Evolutionary conservation across 1,140 invertebrate species (phyloP).

Genomic region (Agrilus planipennis): DNA sequence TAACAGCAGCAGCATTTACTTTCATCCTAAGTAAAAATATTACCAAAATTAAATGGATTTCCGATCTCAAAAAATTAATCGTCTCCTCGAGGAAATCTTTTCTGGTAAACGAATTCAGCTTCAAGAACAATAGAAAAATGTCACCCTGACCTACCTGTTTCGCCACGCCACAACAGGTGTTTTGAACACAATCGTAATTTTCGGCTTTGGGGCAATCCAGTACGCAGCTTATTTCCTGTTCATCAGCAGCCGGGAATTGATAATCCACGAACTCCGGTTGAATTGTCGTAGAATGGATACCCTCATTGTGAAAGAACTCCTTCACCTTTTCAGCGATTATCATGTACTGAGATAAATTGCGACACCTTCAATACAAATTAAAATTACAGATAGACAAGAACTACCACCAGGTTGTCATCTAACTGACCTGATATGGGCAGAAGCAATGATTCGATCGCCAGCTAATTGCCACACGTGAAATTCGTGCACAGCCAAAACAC

Average conservation of each 20-base stretch:
- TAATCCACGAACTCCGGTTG: conserved; percentile 86
- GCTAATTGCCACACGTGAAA: conserved; percentile 92
- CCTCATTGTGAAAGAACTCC: conserved; percentile 90
- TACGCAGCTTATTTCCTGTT: conserved; percentile 46
- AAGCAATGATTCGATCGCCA: conserved; percentile 84
- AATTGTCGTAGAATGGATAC: conserved; percentile 85
- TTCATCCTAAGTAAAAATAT: no score
- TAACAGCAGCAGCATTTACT: no score
- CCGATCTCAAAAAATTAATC: not conserved
- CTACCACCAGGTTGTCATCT: no score
- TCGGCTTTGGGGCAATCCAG: conserved; percentile 77
- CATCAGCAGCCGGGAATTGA: conserved; percentile 22
- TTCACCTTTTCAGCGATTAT: conserved; percentile 89
- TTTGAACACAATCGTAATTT: conserved; percentile 56
- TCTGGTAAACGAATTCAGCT: not conserved
- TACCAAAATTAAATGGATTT: not conserved
- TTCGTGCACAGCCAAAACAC: conserved; percentile 84
- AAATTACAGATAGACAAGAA: no score
- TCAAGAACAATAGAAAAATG: not conserved
- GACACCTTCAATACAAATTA: conserved; percentile 46
- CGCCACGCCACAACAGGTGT: conserved; percentile 68
- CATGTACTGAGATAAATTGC: conserved; percentile 81
- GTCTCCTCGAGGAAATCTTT: not conserved
- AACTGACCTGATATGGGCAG: conserved; percentile 72
- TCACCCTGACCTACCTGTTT: conserved; percentile 41